A percentile compares a stretch with the other conserved stretches of the same genome.
phyloP scores from a whole-genome alignment of 2,113 vertebrate species.

The Nibea albiflora region DNA sequence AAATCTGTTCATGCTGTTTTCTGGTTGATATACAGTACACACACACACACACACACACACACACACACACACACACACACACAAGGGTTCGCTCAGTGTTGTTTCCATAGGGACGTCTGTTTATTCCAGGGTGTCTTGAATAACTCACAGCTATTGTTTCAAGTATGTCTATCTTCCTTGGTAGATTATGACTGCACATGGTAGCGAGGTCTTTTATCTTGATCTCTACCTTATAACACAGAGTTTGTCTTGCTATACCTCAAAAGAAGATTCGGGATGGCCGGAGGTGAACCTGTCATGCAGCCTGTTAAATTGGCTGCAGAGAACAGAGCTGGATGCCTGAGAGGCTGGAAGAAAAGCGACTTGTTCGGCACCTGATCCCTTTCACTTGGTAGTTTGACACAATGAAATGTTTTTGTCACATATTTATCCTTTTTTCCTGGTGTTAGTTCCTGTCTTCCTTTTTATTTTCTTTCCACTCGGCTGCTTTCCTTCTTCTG shows the following conservation, averaged over 20 bases:
- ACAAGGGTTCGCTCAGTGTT: slow-evolving; percentile 44
- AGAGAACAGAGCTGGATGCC: slow-evolving; percentile 21
- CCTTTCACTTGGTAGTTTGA: slow-evolving; percentile 19
- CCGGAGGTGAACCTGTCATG: slow-evolving; percentile 40
- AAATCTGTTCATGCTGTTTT: slow-evolving; percentile 51
- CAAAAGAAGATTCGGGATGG: slow-evolving; percentile 13
- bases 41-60: slow-evolving; percentile 31
- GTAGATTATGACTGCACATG: slow-evolving; percentile 39
- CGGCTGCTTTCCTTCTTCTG: not conserved
- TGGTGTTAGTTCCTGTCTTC: not conserved
- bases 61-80: slow-evolving; percentile 21
- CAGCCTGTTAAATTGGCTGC: slow-evolving; percentile 30
- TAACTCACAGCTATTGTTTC: slow-evolving; percentile 61
- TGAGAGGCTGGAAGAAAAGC: slow-evolving; percentile 10
- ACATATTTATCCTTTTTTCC: slow-evolving; percentile 20
- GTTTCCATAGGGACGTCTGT: slow-evolving; percentile 65
- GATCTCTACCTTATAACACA: slow-evolving; percentile 44
- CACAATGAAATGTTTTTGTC: slow-evolving; percentile 8
- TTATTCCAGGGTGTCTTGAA: slow-evolving; percentile 57
- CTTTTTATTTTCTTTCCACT: slow-evolving; percentile 22
- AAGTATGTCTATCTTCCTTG: slow-evolving; percentile 44
- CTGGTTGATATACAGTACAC: slow-evolving; percentile 33
- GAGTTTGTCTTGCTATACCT: slow-evolving; percentile 12
- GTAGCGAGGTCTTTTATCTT: slow-evolving; percentile 37
- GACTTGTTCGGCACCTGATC: slow-evolving; percentile 1